Base-by-base conservation (phyloP, 1,140 invertebrate species). In the Carposina sasakii region DNA sequence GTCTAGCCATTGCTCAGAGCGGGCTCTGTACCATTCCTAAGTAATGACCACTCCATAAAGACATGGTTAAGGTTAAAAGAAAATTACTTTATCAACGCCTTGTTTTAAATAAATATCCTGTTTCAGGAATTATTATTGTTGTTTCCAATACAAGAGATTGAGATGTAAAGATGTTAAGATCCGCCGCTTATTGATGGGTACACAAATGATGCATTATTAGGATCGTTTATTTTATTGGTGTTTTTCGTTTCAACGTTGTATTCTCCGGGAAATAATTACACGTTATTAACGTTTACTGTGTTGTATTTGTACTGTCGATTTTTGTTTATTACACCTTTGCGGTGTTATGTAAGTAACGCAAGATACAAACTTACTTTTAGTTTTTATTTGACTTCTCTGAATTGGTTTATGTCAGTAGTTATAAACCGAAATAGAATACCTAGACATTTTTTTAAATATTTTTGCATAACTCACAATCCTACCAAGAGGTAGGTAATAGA, bases 11-110 rank as follows among this genome's bases (percentile, higher is more conserved):
- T 85, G 76, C 81, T 86, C 85, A 86, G 74, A 76, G 78, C 76
- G 75, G 72, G 67, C 81, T 82, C 73, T 81, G 78, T 81, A 81
- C 78, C 78, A 81, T 81, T 81, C 76, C 76, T 84, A 84, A 82
- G 78, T 84, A 84, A 84, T 84, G 77, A 77, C 81, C 81, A 77
- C 72, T 84, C 81, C 81, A 84, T 84, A 81, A 84, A 84, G 77
- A 84, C 77, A 84, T 75, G 81, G 77, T 84, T 81, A 84, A 81
- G 81, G 81, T 84, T 81, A 81, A 84, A 84, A 84, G 77, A 84
- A 84, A 84, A 84, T 84, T 84, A 84, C 77, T 84, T 84, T 81
- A 84, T 84, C 81, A 84, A 81, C 81, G 77, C 75, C 81, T 84
- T 81, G 81, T 81, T 84, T 84, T 81, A 81, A 84, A 84, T 81